phyloP scores from a whole-genome alignment of 2,888 invertebrate species.

The Desoria tigrina region DNA sequence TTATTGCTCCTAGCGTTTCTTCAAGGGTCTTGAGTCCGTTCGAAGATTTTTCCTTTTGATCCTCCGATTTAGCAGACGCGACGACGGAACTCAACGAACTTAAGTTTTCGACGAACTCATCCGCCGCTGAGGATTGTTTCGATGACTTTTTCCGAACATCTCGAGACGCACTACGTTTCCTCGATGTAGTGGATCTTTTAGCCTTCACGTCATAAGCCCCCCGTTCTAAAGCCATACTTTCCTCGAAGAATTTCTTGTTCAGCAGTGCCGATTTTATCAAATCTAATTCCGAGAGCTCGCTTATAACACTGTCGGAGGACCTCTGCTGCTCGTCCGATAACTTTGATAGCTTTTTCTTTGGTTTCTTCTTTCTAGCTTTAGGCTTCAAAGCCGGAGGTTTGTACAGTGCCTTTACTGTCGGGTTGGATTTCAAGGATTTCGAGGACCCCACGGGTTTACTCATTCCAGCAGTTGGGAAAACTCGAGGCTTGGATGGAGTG shows the following conservation, averaged over 20 bases:
- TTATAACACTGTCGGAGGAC: background rate
- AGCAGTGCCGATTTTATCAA: conserved; percentile 11
- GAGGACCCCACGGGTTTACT: background rate
- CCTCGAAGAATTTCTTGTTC: conserved; percentile 9
- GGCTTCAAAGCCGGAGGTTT: background rate
- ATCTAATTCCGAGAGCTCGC: conserved; percentile 10
- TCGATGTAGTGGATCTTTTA: background rate
- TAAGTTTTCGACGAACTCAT: background rate
- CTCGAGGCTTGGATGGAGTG: no score
- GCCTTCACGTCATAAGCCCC: background rate
- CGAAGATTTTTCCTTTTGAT: background rate
- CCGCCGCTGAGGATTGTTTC: background rate
- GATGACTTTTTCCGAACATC: no score
- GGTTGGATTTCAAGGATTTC: conserved; percentile 9
- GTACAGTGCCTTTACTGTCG: conserved; percentile 2
- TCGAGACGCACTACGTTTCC: background rate
- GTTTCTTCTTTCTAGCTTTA: background rate
- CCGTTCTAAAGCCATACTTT: conserved; percentile 5
- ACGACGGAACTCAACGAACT: background rate
- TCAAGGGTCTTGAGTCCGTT: background rate
- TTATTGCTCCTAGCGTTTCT: background rate
- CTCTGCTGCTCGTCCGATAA: no score
- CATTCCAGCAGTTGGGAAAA: no score
- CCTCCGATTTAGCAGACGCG: background rate
- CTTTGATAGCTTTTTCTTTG: background rate